Evolutionary conservation across 37 sponge, comb jelly and placozoan genomes (phyloP).

Genomic region (Oopsacas minuta): DNA sequence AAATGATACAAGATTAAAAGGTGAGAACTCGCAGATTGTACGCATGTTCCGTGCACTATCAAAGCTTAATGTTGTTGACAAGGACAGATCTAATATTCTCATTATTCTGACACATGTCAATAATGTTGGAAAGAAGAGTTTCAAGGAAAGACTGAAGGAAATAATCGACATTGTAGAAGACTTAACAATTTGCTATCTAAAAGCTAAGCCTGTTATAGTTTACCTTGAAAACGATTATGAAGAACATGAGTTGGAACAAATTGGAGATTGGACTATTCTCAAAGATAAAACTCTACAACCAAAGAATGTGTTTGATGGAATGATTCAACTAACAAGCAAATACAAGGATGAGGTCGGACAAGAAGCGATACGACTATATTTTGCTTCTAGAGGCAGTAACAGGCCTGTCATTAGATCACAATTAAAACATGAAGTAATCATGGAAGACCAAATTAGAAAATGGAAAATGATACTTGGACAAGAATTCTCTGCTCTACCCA

Average conservation of each 20-base stretch:
- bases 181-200: background rate
- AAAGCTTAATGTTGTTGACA: background rate
- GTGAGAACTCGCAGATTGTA: background rate
- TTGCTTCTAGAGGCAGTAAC: background rate
- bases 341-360: slow-evolving; percentile 11
- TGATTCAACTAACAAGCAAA: background rate
- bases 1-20: background rate
- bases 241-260: background rate
- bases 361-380: background rate
- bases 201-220: background rate
- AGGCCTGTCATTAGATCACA: background rate
- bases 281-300: background rate
- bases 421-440: background rate
- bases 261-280: background rate
- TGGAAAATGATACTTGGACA: background rate
- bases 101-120: background rate
- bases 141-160: background rate
- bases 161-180: background rate
- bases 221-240: background rate
- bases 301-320: slow-evolving; percentile 9
- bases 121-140: background rate
- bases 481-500: background rate
- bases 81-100: background rate
- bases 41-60: slow-evolving; percentile 2
- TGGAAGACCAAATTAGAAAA: background rate